These are phyloP conservation scores for Epinephelus malabaricus DNA, from an alignment of 2,797 vertebrate species.

Conservation along the genomic window DNA sequence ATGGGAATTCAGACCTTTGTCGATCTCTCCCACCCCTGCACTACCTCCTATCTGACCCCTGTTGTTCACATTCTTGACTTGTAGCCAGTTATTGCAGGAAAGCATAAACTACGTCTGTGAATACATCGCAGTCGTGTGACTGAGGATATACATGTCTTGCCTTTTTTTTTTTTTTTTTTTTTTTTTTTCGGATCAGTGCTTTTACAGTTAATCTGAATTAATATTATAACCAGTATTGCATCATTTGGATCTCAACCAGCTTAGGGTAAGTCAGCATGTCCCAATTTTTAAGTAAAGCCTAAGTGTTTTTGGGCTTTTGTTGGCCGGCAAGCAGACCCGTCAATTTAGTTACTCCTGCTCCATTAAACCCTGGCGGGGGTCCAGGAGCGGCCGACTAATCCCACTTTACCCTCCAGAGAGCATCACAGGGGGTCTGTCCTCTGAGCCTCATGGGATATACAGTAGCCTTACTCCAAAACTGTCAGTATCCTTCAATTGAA, in stretches of 20 bases:
- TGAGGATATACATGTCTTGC: constrained; percentile 36
- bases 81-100: constrained; percentile 64
- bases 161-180: constrained; percentile 1
- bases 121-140: constrained; percentile 37
- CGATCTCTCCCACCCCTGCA: not conserved
- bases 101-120: constrained; percentile 49
- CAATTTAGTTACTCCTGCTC: constrained; percentile 78
- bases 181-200: constrained; percentile 48
- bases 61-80: constrained; percentile 67
- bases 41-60: constrained; percentile 36
- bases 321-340: constrained; percentile 63
- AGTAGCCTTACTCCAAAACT: constrained; percentile 31
- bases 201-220: constrained; percentile 74
- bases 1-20: constrained; percentile 56
- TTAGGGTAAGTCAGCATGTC: constrained; percentile 76
- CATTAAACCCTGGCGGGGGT: constrained; percentile 78
- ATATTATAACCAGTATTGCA: constrained; percentile 62
- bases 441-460: constrained; percentile 16
- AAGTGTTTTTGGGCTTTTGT: constrained; percentile 71
- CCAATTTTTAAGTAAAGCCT: constrained; percentile 78
- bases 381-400: constrained; percentile 75
- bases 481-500: constrained; percentile 32
- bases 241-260: constrained; percentile 65
- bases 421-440: constrained; percentile 65
- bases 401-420: constrained; percentile 78